phyloP scores from a whole-genome alignment of 2,113 vertebrate species.

The Carlito syrichta region DNA sequence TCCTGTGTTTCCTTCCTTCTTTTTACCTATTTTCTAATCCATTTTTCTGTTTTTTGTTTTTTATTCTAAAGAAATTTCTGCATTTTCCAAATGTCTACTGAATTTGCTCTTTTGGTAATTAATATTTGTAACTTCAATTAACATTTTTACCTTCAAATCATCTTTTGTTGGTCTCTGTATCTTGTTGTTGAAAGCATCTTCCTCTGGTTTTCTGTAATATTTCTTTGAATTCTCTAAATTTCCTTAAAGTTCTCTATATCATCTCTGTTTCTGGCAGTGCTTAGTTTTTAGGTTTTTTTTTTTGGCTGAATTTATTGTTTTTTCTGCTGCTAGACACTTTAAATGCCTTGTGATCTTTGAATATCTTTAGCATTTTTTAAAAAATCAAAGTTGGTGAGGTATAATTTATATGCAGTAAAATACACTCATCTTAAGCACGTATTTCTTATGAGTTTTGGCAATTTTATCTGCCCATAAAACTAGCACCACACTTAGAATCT shows the following conservation, averaged over 20 bases:
- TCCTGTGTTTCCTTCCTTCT: neutral
- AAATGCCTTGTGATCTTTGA: neutral
- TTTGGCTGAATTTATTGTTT: too few species aligned
- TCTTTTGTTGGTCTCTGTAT: neutral
- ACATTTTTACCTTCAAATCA: neutral
- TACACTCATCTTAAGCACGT: neutral
- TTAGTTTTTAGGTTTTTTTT: neutral
- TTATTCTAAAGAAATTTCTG: neutral
- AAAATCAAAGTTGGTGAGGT: neutral
- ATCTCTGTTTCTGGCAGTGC: neutral
- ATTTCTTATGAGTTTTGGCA: neutral
- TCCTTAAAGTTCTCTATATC: neutral
- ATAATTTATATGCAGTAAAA: neutral
- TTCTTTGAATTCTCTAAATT: neutral
- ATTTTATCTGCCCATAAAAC: neutral
- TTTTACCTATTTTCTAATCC: constrained; percentile 1
- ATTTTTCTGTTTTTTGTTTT: neutral
- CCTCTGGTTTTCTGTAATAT: neutral
- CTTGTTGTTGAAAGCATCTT: neutral
- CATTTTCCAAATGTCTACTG: neutral
- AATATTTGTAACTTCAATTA: too few species aligned
- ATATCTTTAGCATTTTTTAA: neutral
- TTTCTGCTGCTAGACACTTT: neutral
- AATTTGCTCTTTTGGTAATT: neutral
- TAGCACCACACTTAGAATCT: neutral